A percentile compares a stretch with the other conserved stretches of the same genome.
phyloP scores from a whole-genome alignment of 2,797 vertebrate genomes.

The Perodicticus potto region DNA sequence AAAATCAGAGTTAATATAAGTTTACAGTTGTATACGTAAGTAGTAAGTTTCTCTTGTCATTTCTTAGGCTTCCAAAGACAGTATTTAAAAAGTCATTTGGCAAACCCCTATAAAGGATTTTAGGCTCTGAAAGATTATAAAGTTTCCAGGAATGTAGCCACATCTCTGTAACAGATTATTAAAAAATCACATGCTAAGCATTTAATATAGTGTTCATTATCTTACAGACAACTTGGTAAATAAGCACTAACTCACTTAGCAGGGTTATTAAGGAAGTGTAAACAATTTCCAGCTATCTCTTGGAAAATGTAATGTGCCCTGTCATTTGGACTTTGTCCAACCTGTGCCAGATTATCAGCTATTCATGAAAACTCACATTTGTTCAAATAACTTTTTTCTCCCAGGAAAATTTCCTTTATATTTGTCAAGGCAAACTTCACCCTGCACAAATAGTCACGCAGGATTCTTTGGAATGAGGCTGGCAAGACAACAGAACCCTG shows the following conservation, averaged over 20 bases:
- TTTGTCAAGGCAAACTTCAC: slow-evolving; percentile 60
- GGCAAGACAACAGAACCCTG: not conserved
- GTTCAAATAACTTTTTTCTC: slow-evolving; percentile 76
- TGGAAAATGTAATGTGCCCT: slow-evolving; percentile 67
- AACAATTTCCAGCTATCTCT: slow-evolving; percentile 61
- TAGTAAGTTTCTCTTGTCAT: slow-evolving; percentile 39
- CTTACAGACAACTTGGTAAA: slow-evolving; percentile 70
- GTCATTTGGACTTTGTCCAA: slow-evolving; percentile 73
- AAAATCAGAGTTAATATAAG: slow-evolving; percentile 13
- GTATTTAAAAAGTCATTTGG: slow-evolving; percentile 57
- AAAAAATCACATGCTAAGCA: slow-evolving; percentile 10
- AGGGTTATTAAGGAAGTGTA: slow-evolving; percentile 58
- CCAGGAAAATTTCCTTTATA: slow-evolving; percentile 43
- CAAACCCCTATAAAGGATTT: slow-evolving; percentile 2
- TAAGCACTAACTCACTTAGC: slow-evolving; percentile 62
- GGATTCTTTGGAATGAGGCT: slow-evolving; percentile 39
- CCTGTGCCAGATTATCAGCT: slow-evolving; percentile 27
- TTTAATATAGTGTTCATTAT: not conserved
- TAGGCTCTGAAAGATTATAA: not conserved
- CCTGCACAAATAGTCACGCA: not conserved
- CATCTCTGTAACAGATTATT: slow-evolving; percentile 17
- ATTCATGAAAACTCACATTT: slow-evolving; percentile 60
- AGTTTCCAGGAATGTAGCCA: slow-evolving; percentile 46
- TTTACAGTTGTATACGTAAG: slow-evolving; percentile 56
- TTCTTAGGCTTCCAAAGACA: slow-evolving; percentile 58